Base-by-base conservation (phyloP, 2,797 vertebrate genomes). In the Sebastiscus tertius region DNA sequence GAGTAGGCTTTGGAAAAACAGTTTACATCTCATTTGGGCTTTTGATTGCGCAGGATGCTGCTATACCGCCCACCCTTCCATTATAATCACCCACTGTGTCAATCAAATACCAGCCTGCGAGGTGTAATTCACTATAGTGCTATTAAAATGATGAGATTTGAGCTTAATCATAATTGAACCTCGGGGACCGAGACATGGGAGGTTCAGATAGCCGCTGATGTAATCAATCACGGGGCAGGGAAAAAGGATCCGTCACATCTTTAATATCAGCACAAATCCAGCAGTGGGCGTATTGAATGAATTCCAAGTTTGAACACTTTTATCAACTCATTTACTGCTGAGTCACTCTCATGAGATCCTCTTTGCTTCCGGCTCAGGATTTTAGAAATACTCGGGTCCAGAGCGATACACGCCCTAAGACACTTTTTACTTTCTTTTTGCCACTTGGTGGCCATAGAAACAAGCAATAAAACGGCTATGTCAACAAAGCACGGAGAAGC, bases 121-220 rank as follows among this genome's bases (percentile, higher is more conserved):
- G 63, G 74, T 82, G 79, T 80, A 72, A 84, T 88, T 83, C 73
- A 62, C 62, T 68, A 26, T 36, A 79, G 78, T 87, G 85, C 80
- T 58, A 55, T 92, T 74, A 88, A 72, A 79, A 46, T 74, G 77
- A 88, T 89, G 83, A 88, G 58, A 86, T 87, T 72, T 83, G 58
- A 79, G 79, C 46, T 76, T 65, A 75, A 80, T 81, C 70, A 29
- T 14, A 31, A 69, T 39, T 72, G 42, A 79, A 61, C 58, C n/a
- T 16, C 14, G 1, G 58, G 65, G 22, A 67, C 1, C 5, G 27
- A 78, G 69, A 36, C 22, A 8, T 1, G 9, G 70, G 79, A 49
- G 46, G 66, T 62, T 33, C 58, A 63, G 34, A 61, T 84, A 54
- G 34, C 29, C 3, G 0, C 49, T 36, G 67, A 54, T 7, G 56